phyloP scores from a whole-genome alignment of 2,113 vertebrate genomes.

The Xenus cinereus region DNA sequence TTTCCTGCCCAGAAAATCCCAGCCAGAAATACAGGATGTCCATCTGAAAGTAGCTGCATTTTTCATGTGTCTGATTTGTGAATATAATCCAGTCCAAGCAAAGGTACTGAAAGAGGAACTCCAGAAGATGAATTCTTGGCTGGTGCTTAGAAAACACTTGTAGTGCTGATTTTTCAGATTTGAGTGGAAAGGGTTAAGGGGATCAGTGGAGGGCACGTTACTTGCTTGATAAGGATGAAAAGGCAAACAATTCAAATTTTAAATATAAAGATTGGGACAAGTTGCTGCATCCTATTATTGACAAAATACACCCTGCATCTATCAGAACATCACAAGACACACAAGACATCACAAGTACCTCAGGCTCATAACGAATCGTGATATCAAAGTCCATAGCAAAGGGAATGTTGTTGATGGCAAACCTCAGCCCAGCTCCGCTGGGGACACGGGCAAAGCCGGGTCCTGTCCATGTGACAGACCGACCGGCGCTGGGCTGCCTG shows the following conservation, averaged over 20 bases:
- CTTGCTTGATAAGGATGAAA: background rate
- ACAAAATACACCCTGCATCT: background rate
- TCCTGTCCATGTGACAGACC: slow-evolving; percentile 80
- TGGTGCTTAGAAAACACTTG: background rate
- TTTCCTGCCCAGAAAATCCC: background rate
- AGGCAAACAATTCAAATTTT: background rate
- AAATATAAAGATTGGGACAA: background rate
- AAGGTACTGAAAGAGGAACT: background rate
- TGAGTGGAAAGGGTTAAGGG: background rate
- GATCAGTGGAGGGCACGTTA: background rate
- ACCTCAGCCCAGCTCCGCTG: slow-evolving; percentile 80
- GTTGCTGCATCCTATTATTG: background rate
- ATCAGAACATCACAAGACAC: background rate
- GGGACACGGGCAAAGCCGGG: slow-evolving; percentile 78
- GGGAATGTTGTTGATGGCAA: slow-evolving; percentile 78
- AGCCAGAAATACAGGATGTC: background rate
- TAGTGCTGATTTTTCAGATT: background rate
- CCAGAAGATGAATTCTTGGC: background rate
- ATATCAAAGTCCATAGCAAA: slow-evolving; percentile 80
- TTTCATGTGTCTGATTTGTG: background rate
- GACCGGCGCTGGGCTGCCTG: slow-evolving; percentile 51
- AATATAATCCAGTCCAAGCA: background rate
- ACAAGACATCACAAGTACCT: slow-evolving; percentile 69
- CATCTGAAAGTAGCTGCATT: background rate
- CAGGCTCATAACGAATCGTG: slow-evolving; percentile 79